A percentile compares a stretch with the other conserved stretches of the same genome.
phyloP scores from a whole-genome alignment of 2,797 vertebrate genomes.

The Avahi laniger region DNA sequence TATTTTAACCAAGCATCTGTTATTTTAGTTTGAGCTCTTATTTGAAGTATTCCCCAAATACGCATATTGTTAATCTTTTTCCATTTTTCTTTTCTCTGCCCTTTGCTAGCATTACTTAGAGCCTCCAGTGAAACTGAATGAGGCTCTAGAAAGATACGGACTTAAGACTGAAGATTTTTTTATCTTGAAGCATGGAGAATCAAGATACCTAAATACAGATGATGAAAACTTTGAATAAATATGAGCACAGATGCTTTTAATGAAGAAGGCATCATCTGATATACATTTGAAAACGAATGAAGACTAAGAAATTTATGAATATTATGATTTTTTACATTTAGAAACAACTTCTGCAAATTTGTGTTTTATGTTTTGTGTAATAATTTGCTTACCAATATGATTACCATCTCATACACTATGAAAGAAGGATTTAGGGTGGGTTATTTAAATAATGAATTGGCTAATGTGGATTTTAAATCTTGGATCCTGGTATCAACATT shows the following conservation, averaged over 20 bases:
- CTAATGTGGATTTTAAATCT: neutral
- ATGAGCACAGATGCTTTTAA: constrained; percentile 38
- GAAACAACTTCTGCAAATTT: constrained; percentile 55
- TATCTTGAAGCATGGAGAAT: constrained; percentile 93
- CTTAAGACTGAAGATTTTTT: constrained; percentile 93
- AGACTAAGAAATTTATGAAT: constrained; percentile 46
- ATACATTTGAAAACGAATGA: constrained; percentile 46
- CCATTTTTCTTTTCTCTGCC: constrained; percentile 9
- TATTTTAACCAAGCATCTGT: neutral
- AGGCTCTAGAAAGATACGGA: constrained; percentile 90
- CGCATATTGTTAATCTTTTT: constrained; percentile 11
- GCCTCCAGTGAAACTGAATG: constrained; percentile 90
- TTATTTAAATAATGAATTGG: constrained; percentile 19
- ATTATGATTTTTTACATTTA: constrained; percentile 58
- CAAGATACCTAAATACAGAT: constrained; percentile 86
- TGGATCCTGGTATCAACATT: neutral
- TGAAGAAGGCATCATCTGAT: constrained; percentile 42
- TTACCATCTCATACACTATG: constrained; percentile 56
- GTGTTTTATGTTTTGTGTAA: constrained; percentile 55
- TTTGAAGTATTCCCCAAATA: neutral
- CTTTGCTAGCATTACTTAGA: constrained; percentile 92
- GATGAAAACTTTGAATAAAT: constrained; percentile 84
- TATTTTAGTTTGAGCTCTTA: constrained; percentile 38
- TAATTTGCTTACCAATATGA: constrained; percentile 53
- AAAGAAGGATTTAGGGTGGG: neutral